Base-by-base conservation (phyloP, 2,888 invertebrate genomes). In the Himalopsyche tibetana region DNA sequence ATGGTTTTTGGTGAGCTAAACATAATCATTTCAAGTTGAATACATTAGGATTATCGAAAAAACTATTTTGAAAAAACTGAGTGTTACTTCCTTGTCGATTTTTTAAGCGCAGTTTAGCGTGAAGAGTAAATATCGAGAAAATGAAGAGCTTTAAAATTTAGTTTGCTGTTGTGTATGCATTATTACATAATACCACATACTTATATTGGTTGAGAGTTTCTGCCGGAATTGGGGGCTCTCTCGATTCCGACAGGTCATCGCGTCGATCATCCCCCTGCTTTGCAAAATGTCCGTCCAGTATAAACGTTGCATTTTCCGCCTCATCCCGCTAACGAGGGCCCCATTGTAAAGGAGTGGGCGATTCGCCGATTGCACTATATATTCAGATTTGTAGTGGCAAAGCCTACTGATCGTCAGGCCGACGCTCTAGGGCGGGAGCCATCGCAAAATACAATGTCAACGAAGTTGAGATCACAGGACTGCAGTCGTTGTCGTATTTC, bases 251-350 rank as follows among this genome's bases (percentile, higher is more conserved):
- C 74, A 74, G 74, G 74, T 74, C 74, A 36, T 38, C 74, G 11
- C 74, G 28, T 74, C 74, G 74, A 38, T 38, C 74, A 74, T 15
- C 74, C 74, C 36, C 19, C 36, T 12, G 28, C 12, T 74, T 15
- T 12, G 74, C 15, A 74, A 51, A 36, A 74, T 36, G 74, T 74
- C 69, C 38, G 36, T 74, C 74, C 38, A 74, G 36, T 74, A 38
- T 74, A 74, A 38, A 74, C 74, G 74, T 15, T 74, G 74, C 74
- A 74, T 74, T 74, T 74, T 74, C 74, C 38, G 74, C 19, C 74
- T 74, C 74, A 74, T 74, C 74, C 74, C 74, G 36, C 74, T 74
- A 74, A 74, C 74, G 74, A 74, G 5, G 38, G 74, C 36, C 74
- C 5, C 38, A 38, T 74, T 74, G 74, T 74, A 8, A 74, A 74